Percentiles rank a stretch among this genome's conserved stretches.
These are phyloP conservation scores for Aspiorhynchus laticeps DNA, from an alignment of 2,113 vertebrate genomes.

Conservation along the genomic window DNA sequence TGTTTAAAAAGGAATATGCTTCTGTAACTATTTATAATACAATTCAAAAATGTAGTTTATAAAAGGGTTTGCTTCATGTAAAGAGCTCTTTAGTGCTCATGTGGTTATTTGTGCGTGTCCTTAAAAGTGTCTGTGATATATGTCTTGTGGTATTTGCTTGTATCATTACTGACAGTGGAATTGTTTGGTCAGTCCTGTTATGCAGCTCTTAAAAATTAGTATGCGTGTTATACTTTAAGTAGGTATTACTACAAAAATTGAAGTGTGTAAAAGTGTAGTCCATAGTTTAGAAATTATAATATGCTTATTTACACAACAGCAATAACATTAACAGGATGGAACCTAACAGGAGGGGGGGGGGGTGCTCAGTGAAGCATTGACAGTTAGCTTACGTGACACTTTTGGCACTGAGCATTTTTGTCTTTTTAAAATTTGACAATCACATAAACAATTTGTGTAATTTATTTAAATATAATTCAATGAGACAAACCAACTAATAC, in stretches of 20 bases:
- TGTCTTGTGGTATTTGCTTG: not conserved
- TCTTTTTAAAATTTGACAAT: not conserved
- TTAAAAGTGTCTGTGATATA: not conserved
- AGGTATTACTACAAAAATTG: not conserved
- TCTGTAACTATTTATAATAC: not conserved
- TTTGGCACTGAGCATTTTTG: too few species aligned
- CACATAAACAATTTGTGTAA: not conserved
- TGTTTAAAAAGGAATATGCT: not conserved
- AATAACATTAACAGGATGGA: not conserved
- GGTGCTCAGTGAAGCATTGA: not conserved
- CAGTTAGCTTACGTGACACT: not conserved
- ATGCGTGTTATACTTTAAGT: not conserved
- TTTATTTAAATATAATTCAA: not conserved
- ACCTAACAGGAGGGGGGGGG: not conserved
- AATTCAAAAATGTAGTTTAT: not conserved
- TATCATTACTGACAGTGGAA: not conserved
- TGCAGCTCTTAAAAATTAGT: not conserved
- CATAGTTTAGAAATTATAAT: not conserved
- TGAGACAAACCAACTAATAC: not conserved
- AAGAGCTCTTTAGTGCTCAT: not conserved
- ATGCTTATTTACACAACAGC: not conserved
- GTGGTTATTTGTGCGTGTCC: not conserved
- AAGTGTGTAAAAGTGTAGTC: not conserved
- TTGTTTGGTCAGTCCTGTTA: not conserved
- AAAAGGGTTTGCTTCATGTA: not conserved